A percentile compares a stretch with the other conserved stretches of the same genome.
Conservation (phyloP, 2,888 invertebrate genomes). For the Cephus sareptanus region DNA sequence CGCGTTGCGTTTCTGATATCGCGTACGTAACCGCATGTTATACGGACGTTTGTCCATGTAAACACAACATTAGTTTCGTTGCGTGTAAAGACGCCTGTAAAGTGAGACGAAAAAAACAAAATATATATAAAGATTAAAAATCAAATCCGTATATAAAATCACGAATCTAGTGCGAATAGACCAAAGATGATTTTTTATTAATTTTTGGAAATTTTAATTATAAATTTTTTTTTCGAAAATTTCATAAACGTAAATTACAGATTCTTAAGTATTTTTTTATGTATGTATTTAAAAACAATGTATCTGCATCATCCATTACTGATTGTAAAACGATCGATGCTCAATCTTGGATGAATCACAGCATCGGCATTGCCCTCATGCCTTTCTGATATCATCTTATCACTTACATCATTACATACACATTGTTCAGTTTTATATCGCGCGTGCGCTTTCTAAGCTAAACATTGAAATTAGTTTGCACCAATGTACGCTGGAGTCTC, state of each 20-base stretch:
- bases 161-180: background rate
- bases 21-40: background rate
- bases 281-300: background rate
- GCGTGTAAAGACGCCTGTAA: background rate
- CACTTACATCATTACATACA: background rate
- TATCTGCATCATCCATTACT: background rate
- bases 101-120: background rate
- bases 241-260: too few relatives aligned
- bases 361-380: background rate
- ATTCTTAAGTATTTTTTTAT: background rate
- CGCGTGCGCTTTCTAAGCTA: background rate
- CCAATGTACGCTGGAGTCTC: background rate
- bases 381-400: background rate
- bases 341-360: background rate
- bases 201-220: too few relatives aligned
- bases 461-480: background rate
- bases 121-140: background rate
- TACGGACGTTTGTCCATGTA: background rate
- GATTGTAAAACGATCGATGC: background rate
- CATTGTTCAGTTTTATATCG: background rate
- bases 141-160: background rate
- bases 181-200: background rate
- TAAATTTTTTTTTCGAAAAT: too few relatives aligned
- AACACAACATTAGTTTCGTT: background rate
- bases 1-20: conserved; percentile 4